Evolutionary conservation across 2,888 invertebrate genomes (phyloP).

Genomic region (Drosophila histrio): DNA sequence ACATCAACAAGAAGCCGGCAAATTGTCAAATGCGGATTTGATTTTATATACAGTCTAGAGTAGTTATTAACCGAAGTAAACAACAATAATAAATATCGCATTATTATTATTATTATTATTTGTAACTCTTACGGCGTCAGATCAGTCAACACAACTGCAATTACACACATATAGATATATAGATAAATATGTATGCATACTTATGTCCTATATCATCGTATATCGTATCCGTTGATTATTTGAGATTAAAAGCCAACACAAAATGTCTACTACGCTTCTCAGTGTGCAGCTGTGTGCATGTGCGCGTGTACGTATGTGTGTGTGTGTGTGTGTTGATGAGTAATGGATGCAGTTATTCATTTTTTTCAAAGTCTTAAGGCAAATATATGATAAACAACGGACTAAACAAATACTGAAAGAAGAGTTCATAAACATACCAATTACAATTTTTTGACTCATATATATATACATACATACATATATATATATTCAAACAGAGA

Average conservation of each 20-base stretch:
- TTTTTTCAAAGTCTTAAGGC: slow-evolving; percentile 49
- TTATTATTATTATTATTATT: slow-evolving; percentile 63
- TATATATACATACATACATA: slow-evolving; percentile 36
- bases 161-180: slow-evolving; percentile 29
- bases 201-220: slow-evolving; percentile 40
- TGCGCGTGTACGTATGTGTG: background rate
- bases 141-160: slow-evolving; percentile 50
- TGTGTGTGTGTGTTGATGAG: slow-evolving; percentile 35
- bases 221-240: slow-evolving; percentile 45
- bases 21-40: slow-evolving; percentile 78
- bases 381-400: slow-evolving; percentile 36
- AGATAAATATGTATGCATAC: slow-evolving; percentile 41
- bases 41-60: slow-evolving; percentile 78
- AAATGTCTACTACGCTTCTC: slow-evolving; percentile 17
- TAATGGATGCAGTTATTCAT: slow-evolving; percentile 61
- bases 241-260: slow-evolving; percentile 43
- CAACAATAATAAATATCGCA: slow-evolving; percentile 72
- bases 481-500: slow-evolving; percentile 57
- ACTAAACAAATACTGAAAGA: slow-evolving; percentile 23
- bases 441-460: slow-evolving; percentile 58
- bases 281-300: slow-evolving; percentile 7
- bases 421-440: slow-evolving; percentile 59
- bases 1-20: slow-evolving; percentile 45
- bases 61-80: slow-evolving; percentile 77
- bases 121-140: slow-evolving; percentile 54